Conservation (phyloP, 2,888 invertebrate species). For the Zhuqinia jingwanae region DNA sequence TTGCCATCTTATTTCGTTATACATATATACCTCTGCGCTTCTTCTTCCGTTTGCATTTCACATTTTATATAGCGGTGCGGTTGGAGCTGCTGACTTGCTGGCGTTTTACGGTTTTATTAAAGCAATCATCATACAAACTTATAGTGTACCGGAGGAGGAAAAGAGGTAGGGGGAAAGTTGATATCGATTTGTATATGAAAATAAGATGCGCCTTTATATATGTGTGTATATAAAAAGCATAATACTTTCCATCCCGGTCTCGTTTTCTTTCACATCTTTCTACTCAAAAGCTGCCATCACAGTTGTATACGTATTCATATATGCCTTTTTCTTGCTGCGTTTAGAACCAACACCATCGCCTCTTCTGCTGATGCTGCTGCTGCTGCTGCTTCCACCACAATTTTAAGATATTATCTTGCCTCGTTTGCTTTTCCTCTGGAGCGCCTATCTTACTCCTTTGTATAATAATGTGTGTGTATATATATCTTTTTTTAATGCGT, state of each 20-base stretch:
- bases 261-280: slow-evolving; percentile 27
- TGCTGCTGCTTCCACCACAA: not conserved
- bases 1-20: slow-evolving; percentile 28
- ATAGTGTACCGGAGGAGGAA: not conserved
- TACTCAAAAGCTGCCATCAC: slow-evolving; percentile 46
- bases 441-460: too few relatives aligned
- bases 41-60: slow-evolving; percentile 19
- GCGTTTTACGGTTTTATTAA: slow-evolving; percentile 47
- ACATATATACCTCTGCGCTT: too few relatives aligned
- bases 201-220: slow-evolving; percentile 11
- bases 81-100: slow-evolving; percentile 26
- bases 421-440: slow-evolving; percentile 1
- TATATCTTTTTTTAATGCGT: not conserved
- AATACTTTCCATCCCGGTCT: not conserved
- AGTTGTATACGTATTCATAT: not conserved
- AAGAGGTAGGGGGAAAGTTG: slow-evolving; percentile 22
- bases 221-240: slow-evolving; percentile 10
- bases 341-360: not conserved
- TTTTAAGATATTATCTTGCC: slow-evolving; percentile 52
- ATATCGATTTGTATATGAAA: slow-evolving; percentile 60
- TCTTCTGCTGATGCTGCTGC: not conserved
- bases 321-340: too few relatives aligned
- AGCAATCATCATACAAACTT: slow-evolving; percentile 47
- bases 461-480: too few relatives aligned
- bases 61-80: not conserved